Base-by-base conservation (phyloP, 2,888 invertebrate genomes). In the Belgica antarctica region DNA sequence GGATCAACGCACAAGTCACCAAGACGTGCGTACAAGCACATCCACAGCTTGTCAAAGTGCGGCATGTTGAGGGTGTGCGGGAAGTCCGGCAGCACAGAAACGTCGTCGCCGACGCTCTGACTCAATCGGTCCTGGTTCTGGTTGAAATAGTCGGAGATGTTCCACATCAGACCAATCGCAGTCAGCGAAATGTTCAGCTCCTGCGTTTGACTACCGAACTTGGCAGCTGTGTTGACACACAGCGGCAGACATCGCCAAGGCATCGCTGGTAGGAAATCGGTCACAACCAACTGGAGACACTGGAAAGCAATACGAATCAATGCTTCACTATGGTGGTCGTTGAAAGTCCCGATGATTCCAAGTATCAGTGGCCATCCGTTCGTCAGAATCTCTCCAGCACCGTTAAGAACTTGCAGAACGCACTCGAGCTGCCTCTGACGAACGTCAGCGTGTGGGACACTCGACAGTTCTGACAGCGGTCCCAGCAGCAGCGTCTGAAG, bases 101-200 rank as follows among this genome's bases (percentile, higher is more conserved):
- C 82, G 76, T 93, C 92, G 74, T 86, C 87, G 28, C 87, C 85
- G 72, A 92, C 81, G 19, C 89, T 88, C 70, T 85, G 85, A 75
- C 87, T 87, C 59, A 94, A 80, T 79, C 90, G 90, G 74, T 92
- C 91, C 76, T 94, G 90, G 79, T 96, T 96, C 85, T 96, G 96
- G 82, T 91, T 95, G 76, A 97, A 89, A 78, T 95, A 96, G 82
- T 98, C 98, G 0, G 96, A 95, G 76, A 98, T 96, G 79, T 97
- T 98, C 98, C 97, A 98, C 93, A 97, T 90, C 66, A 96, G 83
- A 17, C 97, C 97, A 66, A 99, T 93, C 47, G 98, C 96, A 3
- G 97, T 97, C 46, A 99, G 84, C 27, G 96, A 95, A 77, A 98
- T 96, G 81, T 99, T 99, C 68, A 98, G 83, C 80, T 99, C 97